Conservation (phyloP, 2,113 vertebrate genomes). For the Actenoides hombroni region DNA sequence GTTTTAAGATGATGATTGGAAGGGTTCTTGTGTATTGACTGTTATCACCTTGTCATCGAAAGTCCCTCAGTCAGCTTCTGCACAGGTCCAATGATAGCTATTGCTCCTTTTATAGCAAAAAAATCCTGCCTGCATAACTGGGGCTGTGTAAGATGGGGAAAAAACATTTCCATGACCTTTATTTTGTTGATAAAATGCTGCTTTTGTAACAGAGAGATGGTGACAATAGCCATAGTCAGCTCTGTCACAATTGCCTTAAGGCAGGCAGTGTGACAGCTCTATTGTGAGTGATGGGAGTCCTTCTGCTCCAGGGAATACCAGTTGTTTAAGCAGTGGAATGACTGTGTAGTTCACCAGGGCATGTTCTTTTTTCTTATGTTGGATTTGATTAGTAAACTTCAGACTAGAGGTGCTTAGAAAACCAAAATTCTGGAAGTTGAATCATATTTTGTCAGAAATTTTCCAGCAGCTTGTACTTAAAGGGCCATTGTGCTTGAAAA, state of each 20-base stretch:
- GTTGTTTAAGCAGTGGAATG: background rate
- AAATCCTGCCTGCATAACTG: background rate
- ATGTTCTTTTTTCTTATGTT: background rate
- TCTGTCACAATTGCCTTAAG: rapidly evolving
- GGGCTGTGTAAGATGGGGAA: background rate
- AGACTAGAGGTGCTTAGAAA: background rate
- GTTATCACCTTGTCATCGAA: background rate
- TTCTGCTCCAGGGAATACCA: background rate
- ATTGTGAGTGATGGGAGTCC: background rate
- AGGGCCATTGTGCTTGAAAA: background rate
- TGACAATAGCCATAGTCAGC: background rate
- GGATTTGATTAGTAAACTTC: background rate
- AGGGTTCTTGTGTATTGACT: background rate
- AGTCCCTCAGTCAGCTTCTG: background rate
- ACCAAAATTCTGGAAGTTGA: background rate
- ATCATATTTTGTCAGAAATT: background rate
- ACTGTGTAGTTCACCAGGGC: background rate
- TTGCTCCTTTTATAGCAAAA: too few species aligned
- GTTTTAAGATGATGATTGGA: background rate
- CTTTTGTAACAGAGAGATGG: background rate
- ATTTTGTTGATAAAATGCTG: background rate
- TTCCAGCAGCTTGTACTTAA: background rate
- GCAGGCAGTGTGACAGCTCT: background rate
- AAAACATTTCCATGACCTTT: background rate
- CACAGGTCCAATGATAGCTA: too few species aligned